phyloP scores from a whole-genome alignment of 1,140 invertebrate genomes.

The Conus ventricosus region DNA sequence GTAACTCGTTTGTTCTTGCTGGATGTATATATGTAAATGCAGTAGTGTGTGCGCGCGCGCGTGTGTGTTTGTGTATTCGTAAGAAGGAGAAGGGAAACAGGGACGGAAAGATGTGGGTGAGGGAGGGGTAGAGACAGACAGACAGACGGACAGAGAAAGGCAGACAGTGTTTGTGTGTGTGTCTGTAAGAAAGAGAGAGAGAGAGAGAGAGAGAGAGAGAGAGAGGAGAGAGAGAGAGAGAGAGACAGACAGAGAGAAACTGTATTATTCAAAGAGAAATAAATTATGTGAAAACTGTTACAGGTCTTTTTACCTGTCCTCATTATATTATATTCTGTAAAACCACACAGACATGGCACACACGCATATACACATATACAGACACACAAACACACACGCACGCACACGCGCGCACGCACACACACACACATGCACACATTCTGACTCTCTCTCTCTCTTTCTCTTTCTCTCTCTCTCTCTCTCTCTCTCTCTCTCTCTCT shows the following conservation, averaged over 20 bases:
- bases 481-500: too few species aligned
- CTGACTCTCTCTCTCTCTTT: background rate
- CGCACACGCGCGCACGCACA: too few species aligned
- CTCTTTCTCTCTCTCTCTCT: conserved; percentile 4
- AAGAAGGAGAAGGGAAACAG: background rate
- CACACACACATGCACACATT: too few species aligned
- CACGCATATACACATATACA: too few species aligned
- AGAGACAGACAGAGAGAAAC: background rate
- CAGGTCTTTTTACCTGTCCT: too few species aligned
- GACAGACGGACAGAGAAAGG: background rate
- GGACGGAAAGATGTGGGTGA: too few species aligned
- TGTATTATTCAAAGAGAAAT: too few species aligned
- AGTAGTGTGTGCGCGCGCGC: background rate
- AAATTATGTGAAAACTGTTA: too few species aligned
- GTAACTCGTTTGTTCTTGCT: background rate
- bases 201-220: background rate
- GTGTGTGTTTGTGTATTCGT: background rate
- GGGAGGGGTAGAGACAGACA: background rate
- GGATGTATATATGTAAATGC: too few species aligned
- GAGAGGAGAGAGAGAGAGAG: background rate
- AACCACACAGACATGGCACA: too few species aligned
- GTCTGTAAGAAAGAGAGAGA: background rate
- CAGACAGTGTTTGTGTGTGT: background rate
- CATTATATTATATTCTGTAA: too few species aligned
- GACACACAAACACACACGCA: too few species aligned